A percentile compares a stretch with the other conserved stretches of the same genome.
Conservation (phyloP, 2,888 invertebrate genomes). For the Agrotis puta region DNA sequence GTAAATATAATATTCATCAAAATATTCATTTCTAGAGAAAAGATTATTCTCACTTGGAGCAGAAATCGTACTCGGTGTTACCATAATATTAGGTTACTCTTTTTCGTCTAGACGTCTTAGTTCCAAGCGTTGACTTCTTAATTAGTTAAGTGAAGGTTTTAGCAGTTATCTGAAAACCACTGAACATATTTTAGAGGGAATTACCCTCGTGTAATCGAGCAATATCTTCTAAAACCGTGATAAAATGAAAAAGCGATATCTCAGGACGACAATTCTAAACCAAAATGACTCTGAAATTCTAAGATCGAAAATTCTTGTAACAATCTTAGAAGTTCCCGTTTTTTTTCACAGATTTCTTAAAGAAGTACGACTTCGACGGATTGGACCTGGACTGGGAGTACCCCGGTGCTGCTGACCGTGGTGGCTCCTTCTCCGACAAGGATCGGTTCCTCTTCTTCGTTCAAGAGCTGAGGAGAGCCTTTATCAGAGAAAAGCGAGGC, state of each 20-base stretch:
- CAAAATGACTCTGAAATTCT: neutral
- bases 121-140: constrained; percentile 29
- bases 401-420: constrained; percentile 96
- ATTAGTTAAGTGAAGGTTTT: constrained; percentile 37
- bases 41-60: constrained; percentile 17
- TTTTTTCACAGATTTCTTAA: constrained; percentile 92
- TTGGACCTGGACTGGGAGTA: constrained; percentile 98
- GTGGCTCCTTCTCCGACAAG: constrained; percentile 96
- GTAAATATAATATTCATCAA: constrained; percentile 53
- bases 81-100: constrained; percentile 3
- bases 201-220: neutral
- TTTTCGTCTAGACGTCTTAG: constrained; percentile 39
- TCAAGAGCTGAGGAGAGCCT: constrained; percentile 95
- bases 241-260: constrained; percentile 32
- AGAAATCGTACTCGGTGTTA: constrained; percentile 9
- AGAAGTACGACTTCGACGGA: constrained; percentile 95
- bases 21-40: constrained; percentile 37
- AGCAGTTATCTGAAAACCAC: constrained; percentile 35
- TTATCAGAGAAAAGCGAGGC: constrained; percentile 93
- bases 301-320: neutral
- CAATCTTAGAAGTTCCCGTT: neutral
- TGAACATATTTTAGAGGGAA: constrained; percentile 8
- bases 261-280: neutral
- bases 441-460: constrained; percentile 95
- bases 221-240: constrained; percentile 11